A percentile compares a stretch with the other conserved stretches of the same genome.
Conservation (phyloP, 1,140 invertebrate genomes). For the Bursaphelenchus mucronatus region DNA sequence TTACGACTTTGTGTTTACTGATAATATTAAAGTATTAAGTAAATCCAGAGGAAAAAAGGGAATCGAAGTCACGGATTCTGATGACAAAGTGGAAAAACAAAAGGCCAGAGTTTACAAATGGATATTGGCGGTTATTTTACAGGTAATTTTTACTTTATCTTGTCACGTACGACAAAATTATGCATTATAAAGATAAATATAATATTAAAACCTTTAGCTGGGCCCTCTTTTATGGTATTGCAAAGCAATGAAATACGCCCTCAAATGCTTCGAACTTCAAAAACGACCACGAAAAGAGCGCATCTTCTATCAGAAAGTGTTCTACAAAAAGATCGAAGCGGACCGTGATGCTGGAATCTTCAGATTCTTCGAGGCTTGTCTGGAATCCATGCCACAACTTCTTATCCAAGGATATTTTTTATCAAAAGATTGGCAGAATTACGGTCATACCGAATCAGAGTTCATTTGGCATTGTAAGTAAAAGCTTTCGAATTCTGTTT, state of each 20-base stretch:
- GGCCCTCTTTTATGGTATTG: constrained; percentile 26
- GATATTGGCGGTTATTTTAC: constrained; percentile 2
- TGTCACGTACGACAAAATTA: constrained; percentile 4
- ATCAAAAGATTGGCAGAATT: constrained; percentile 24
- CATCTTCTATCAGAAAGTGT: constrained; percentile 12
- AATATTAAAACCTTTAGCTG: constrained; percentile 15
- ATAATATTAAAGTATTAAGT: neutral
- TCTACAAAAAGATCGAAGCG: constrained; percentile 32
- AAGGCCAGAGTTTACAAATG: constrained; percentile 1
- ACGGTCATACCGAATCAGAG: neutral
- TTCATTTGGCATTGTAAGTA: constrained; percentile 18
- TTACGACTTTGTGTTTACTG: constrained; percentile 5
- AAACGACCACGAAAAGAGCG: constrained; percentile 10
- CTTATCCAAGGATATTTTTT: constrained; percentile 30
- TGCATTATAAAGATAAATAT: neutral
- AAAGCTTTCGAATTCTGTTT: neutral
- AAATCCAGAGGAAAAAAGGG: neutral
- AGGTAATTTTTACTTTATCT: constrained; percentile 18
- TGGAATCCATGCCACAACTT: constrained; percentile 31
- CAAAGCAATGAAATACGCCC: constrained; percentile 24
- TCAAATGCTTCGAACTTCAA: constrained; percentile 17
- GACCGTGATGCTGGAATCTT: constrained; percentile 28
- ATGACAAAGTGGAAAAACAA: neutral
- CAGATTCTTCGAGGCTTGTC: constrained; percentile 25
- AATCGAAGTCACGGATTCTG: constrained; percentile 16